Evolutionary conservation across 2,888 invertebrate species (phyloP).

Genomic region (Drosophila koepferae): DNA sequence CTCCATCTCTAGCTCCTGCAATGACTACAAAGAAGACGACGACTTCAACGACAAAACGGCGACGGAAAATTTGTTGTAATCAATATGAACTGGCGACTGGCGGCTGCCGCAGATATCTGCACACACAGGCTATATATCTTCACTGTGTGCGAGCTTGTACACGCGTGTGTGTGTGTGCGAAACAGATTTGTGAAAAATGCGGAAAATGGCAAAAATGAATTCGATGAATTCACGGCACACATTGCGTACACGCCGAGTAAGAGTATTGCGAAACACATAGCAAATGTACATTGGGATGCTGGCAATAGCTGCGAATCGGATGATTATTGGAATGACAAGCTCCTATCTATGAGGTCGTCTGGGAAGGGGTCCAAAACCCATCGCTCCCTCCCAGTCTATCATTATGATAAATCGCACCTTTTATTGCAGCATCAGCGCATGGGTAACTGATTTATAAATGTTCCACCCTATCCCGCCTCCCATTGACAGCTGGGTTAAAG

Average conservation of each 20-base stretch:
- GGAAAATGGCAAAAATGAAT: slow-evolving; percentile 78
- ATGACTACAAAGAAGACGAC: slow-evolving; percentile 21
- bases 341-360: slow-evolving; percentile 2
- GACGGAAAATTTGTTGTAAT: slow-evolving; percentile 79
- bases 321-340: slow-evolving; percentile 23
- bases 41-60: slow-evolving; percentile 71
- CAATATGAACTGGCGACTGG: slow-evolving; percentile 80
- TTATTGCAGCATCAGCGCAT: slow-evolving; percentile 80
- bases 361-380: background rate
- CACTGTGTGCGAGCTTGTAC: slow-evolving; percentile 16
- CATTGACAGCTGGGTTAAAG: slow-evolving; percentile 28
- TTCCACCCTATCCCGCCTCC: background rate
- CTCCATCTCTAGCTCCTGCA: slow-evolving; percentile 33
- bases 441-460: slow-evolving; percentile 77
- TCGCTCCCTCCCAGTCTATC: slow-evolving; percentile 26
- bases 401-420: slow-evolving; percentile 82
- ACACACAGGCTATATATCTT: slow-evolving; percentile 53
- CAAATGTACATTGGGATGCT: slow-evolving; percentile 53
- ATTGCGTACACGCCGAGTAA: slow-evolving; percentile 42
- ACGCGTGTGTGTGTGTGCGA: slow-evolving; percentile 37
- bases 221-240: slow-evolving; percentile 70
- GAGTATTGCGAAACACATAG: slow-evolving; percentile 62
- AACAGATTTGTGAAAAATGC: slow-evolving; percentile 80
- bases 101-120: slow-evolving; percentile 75
- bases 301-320: slow-evolving; percentile 43